Conservation (phyloP, 2,113 vertebrate genomes). For the Phyllopteryx taeniolatus region DNA sequence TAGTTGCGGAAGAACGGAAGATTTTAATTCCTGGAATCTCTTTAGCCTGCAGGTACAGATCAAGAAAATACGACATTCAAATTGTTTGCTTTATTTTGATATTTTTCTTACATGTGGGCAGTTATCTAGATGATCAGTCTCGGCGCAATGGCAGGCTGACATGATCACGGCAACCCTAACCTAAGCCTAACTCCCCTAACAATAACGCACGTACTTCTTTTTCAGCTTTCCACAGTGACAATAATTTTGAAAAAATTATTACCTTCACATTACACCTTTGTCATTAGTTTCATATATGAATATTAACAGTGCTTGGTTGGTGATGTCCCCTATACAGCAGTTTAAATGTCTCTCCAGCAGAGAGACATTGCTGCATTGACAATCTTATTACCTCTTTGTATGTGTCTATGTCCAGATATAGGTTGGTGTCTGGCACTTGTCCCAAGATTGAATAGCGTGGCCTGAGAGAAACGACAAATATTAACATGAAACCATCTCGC, state of each 20-base stretch:
- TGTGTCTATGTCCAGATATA: conserved; percentile 81
- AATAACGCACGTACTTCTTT: no score
- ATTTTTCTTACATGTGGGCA: neutral
- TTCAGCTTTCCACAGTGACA: no score
- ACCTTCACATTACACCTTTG: neutral
- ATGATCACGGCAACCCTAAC: no score
- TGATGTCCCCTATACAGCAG: neutral
- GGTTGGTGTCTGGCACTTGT: conserved; percentile 75
- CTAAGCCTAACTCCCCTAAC: no score
- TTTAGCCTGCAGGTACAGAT: conserved; percentile 72
- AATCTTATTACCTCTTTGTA: conserved; percentile 76
- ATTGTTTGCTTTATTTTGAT: neutral
- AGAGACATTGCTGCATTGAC: neutral
- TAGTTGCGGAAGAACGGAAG: conserved; percentile 82
- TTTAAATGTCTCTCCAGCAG: neutral
- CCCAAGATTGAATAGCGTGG: conserved; percentile 87
- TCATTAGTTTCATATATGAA: neutral
- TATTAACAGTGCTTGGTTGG: neutral
- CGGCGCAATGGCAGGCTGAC: no score
- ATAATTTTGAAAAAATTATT: no score
- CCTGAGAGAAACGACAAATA: conserved; percentile 56
- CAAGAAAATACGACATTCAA: neutral
- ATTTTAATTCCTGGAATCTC: conserved; percentile 87
- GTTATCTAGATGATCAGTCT: no score
- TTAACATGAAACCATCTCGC: neutral